Base-by-base conservation (phyloP, 1,140 invertebrate genomes). In the Drosophila nigromelanica region DNA sequence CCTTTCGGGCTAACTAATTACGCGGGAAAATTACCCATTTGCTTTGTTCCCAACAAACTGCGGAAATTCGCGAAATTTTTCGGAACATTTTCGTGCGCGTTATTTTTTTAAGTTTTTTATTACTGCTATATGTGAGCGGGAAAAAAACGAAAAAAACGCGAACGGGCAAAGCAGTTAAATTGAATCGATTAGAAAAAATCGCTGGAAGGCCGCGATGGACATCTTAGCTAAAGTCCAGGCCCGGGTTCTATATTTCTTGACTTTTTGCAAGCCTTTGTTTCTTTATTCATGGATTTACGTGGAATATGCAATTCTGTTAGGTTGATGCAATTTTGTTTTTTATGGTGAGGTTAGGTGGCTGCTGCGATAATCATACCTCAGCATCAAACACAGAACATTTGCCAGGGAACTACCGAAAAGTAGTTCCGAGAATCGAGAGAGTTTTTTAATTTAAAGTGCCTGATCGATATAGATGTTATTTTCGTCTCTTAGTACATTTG, bases 261-360 rank as follows among this genome's bases (percentile, higher is more conserved):
- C 83, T 89, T 89, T 83, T 83, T 89, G 75, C 83, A 89, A 89
- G 66, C 83, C 83, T 89, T 89, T 89, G 80, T 89, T 55, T 10
- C 33, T 40, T 33, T 64, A 51, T 72, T 27, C 37, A 4, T 50
- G 47, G 39, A 43, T 52, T 66, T 85, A 86, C 75, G 11, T 15
- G 51, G 67, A 78, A 78, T 27, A 12, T 27, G 63, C 58, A 52
- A 66, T n/a, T 30, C 18, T 15, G 33, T 15, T 40, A 27, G 54
- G 42, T 58, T 74, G 73, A 69, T 70, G 80, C 54, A 71, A 76
- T 45, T 27, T 67, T 33, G 37, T 60, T 42, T 69, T 61, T 69
- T 61, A 69, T 52, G 56, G 48, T 69, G 64, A 62, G 47, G 67
- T 48, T 58, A 54, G 35, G 18, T 37, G 55, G 60, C 48, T 24